Evolutionary conservation across 2,113 vertebrate genomes (phyloP), one percentile per base, ranked within the genome.

Genomic region (Typhlomys cinereus): DNA sequence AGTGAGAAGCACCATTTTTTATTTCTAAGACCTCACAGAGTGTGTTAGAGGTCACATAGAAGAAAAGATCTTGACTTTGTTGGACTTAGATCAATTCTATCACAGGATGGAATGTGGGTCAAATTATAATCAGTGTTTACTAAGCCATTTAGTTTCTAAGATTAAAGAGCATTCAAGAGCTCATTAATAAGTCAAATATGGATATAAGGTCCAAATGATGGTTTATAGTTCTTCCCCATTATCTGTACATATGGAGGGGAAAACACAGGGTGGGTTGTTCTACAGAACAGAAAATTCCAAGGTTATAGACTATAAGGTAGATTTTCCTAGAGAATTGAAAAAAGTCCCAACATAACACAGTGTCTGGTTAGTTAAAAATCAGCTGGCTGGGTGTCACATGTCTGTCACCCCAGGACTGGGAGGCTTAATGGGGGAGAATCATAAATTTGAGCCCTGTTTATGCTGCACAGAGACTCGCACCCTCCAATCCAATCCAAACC

Each of bases 171-270:
- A 73, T 57, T 18, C 12, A 61, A 52, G 71, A 39, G 29, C 41
- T 78, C 71, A 95, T 54, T 34, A 84, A 41, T 76, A 87, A 95
- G 34, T 67, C 84, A 39, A 82, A 81, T 44, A 66, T 74, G 39
- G 39, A 48, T 59, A 90, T 69, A 46, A 79, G 5, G 34, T 81
- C 1, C 31, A 59, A 52, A 64, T 78, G 54, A 88, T 20, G 64
- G 21, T 84, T 89, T 91, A 48, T 29, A 76, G 5, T 86, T 91
- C 88, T 31, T 91, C 41, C 84, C 36, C 57, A 52, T 85, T 87
- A 88, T 87, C n/a, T 61, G 15, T 92, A 41, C 34, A 82, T 64
- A 62, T 25, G 39, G 46, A 89, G n/a, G 75, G 62, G 17, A 48
- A 25, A 85, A 80, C 70, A 74, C 15, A 89, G 41, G 78, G n/a